Evolutionary conservation across 2,113 vertebrate species (phyloP).

Genomic region (Ameiurus melas): DNA sequence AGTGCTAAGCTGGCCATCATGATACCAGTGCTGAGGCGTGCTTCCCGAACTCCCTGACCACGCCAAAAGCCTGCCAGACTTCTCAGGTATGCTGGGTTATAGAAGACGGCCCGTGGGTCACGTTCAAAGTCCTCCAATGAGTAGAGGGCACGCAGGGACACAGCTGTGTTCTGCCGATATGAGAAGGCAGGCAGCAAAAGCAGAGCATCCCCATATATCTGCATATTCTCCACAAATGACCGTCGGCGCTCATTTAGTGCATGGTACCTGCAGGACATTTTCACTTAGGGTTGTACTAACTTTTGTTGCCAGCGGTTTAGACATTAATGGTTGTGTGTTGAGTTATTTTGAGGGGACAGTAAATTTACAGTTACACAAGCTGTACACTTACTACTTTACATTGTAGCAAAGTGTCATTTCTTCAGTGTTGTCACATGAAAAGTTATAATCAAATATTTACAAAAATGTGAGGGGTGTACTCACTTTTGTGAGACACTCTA

Average conservation of each 20-base stretch:
- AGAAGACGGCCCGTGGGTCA: constrained; percentile 78
- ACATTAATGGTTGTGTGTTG: too few species aligned
- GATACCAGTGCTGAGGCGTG: too few species aligned
- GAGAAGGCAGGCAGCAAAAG: constrained; percentile 90
- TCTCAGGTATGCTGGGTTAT: constrained; percentile 84
- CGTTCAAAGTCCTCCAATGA: constrained; percentile 78
- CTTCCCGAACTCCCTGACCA: constrained; percentile 61
- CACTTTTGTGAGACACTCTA: too few species aligned
- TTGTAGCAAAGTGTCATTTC: too few species aligned
- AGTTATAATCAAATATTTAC: too few species aligned
- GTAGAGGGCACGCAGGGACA: constrained; percentile 82
- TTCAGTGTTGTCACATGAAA: too few species aligned
- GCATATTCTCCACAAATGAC: constrained; percentile 80
- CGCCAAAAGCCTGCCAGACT: constrained; percentile 66
- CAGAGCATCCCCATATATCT: constrained; percentile 76
- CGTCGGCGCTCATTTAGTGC: constrained; percentile 75
- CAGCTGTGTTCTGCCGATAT: constrained; percentile 77
- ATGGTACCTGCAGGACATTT: constrained; percentile 77
- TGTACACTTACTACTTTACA: too few species aligned
- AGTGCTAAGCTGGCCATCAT: constrained; percentile 75
- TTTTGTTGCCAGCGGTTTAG: too few species aligned
- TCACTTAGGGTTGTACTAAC: too few species aligned
- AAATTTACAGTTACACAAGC: too few species aligned
- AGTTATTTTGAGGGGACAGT: too few species aligned
- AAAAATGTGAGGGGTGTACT: too few species aligned